These are phyloP conservation scores for Montipora capricornis DNA, from an alignment of 64 coral and sea anemone species.

Conservation along the genomic window DNA sequence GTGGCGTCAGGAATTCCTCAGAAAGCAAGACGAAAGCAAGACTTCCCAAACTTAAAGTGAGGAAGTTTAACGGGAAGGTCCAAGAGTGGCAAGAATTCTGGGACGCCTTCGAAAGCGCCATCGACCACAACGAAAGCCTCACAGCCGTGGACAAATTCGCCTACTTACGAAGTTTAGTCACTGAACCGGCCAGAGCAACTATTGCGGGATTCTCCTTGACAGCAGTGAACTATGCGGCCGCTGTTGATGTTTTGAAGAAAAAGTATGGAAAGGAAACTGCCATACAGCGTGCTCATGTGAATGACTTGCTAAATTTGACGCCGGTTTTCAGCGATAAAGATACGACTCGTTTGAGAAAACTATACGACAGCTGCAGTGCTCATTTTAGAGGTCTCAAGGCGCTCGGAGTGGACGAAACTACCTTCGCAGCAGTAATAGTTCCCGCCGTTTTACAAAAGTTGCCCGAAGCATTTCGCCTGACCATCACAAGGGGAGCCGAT, in stretches of 20 bases:
- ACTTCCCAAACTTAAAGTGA: constrained; percentile 49
- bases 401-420: background rate
- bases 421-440: constrained; percentile 27
- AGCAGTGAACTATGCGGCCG: constrained; percentile 29
- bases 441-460: constrained; percentile 27
- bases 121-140: background rate
- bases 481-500: background rate
- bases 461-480: constrained; percentile 37
- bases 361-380: background rate
- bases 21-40: background rate
- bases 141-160: constrained; percentile 61
- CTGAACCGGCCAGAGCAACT: constrained; percentile 37
- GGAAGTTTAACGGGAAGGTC: constrained; percentile 44
- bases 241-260: constrained; percentile 35
- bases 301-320: constrained; percentile 4
- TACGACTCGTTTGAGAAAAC: background rate
- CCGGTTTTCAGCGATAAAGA: constrained; percentile 6
- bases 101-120: constrained; percentile 43
- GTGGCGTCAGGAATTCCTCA: background rate
- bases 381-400: constrained; percentile 30
- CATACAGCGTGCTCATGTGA: constrained; percentile 14
- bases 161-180: constrained; percentile 41
- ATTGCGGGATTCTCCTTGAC: constrained; percentile 38
- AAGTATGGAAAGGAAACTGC: constrained; percentile 15
- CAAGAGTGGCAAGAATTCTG: constrained; percentile 57